Conservation (phyloP, 2,113 vertebrate species). For the Ifrita kowaldi region DNA sequence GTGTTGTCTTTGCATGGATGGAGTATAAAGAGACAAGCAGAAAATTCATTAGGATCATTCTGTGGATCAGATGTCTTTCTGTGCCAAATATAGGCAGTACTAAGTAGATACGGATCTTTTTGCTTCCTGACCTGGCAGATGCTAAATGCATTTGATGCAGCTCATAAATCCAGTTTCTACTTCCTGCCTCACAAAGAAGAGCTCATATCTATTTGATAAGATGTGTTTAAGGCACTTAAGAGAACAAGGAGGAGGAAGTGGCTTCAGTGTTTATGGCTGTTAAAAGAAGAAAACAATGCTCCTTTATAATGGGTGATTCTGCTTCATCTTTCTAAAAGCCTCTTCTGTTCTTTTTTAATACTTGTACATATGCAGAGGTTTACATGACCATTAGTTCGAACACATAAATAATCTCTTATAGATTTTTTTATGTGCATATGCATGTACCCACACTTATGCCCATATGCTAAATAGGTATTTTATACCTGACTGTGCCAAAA, state of each 20-base stretch:
- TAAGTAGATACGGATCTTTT: constrained; percentile 10
- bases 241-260: neutral
- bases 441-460: neutral
- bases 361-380: neutral
- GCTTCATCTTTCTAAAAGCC: neutral
- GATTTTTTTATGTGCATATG: neutral
- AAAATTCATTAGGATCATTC: constrained; percentile 12
- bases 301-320: neutral
- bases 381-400: neutral
- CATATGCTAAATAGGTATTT: neutral
- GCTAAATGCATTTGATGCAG: constrained; percentile 40
- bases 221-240: neutral
- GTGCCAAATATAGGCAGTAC: constrained; percentile 18
- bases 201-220: constrained; percentile 39
- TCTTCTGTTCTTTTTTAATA: neutral
- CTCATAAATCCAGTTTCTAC: constrained; percentile 44
- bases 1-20: neutral
- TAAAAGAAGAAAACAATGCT: neutral
- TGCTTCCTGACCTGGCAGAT: constrained; percentile 18
- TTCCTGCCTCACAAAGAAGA: constrained; percentile 22
- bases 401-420: neutral
- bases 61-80: constrained; percentile 20
- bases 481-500: neutral
- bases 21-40: neutral
- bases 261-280: neutral